phyloP scores from a whole-genome alignment of 2,888 invertebrate genomes.

The Ennomos quercinarius region DNA sequence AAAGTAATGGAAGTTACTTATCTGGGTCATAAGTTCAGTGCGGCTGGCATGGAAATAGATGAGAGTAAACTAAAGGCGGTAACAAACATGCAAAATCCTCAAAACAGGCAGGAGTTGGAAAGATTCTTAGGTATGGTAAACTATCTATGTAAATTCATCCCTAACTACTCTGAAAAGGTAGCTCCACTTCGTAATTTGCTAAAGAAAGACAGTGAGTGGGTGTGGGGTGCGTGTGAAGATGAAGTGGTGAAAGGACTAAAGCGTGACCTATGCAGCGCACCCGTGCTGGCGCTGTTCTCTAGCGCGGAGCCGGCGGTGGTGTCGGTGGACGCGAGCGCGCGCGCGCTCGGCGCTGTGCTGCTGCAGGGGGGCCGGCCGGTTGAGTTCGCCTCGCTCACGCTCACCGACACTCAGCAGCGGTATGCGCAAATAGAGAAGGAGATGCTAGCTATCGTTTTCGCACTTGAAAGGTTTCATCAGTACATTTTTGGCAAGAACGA shows the following conservation, averaged over 20 bases:
- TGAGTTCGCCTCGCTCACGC: slow-evolving; percentile 10
- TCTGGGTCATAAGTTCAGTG: no score
- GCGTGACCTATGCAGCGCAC: neutral
- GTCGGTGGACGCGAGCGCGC: slow-evolving; percentile 39
- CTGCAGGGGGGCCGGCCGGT: slow-evolving; percentile 38
- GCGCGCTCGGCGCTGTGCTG: slow-evolving; percentile 39
- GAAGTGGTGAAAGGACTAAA: slow-evolving; percentile 25
- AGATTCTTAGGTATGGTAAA: no score
- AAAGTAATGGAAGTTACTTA: no score
- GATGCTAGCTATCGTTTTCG: slow-evolving; percentile 47
- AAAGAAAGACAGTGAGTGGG: no score
- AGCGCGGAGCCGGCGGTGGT: slow-evolving; percentile 24
- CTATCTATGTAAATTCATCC: no score
- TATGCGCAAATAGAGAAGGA: slow-evolving; percentile 50
- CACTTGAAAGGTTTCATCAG: slow-evolving; percentile 41
- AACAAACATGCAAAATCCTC: no score
- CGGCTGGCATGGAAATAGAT: no score
- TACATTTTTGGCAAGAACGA: slow-evolving; percentile 42
- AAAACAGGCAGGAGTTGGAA: no score
- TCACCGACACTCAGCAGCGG: slow-evolving; percentile 36
- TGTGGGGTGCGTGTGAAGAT: no score
- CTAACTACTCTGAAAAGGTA: no score
- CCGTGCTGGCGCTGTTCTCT: slow-evolving; percentile 25
- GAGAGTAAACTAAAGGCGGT: no score
- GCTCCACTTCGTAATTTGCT: no score